Conservation (phyloP, 2,888 invertebrate genomes). For the Synanthedon myopaeformis region DNA sequence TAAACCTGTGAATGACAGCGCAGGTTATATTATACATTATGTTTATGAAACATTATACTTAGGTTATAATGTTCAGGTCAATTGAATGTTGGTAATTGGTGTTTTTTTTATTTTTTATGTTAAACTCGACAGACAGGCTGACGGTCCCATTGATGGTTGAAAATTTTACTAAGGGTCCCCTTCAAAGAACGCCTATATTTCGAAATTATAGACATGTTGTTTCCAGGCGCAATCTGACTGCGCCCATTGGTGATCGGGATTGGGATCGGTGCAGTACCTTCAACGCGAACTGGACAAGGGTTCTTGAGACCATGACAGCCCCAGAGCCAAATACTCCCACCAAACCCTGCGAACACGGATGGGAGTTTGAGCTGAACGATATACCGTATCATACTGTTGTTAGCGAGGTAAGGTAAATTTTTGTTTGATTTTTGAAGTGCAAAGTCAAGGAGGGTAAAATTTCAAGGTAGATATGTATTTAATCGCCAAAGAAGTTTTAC, state of each 20-base stretch:
- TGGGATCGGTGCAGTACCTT: constrained; percentile 50
- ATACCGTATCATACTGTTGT: constrained; percentile 56
- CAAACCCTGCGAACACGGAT: constrained; percentile 38
- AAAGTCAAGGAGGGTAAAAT: too few relatives aligned
- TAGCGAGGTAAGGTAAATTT: constrained; percentile 36
- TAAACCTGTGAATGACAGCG: not conserved
- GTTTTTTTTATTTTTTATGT: too few relatives aligned
- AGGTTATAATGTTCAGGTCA: too few relatives aligned
- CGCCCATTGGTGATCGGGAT: constrained; percentile 24
- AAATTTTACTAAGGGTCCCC: too few relatives aligned
- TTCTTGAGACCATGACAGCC: constrained; percentile 37
- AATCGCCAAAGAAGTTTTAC: too few relatives aligned
- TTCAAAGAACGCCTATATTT: too few relatives aligned
- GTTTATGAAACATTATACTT: not conserved
- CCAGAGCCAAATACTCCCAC: constrained; percentile 33
- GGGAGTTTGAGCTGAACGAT: constrained; percentile 54
- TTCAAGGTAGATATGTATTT: too few relatives aligned
- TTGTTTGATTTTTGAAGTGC: too few relatives aligned
- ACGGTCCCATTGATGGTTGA: too few relatives aligned
- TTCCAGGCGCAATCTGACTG: constrained; percentile 49
- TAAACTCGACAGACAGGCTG: too few relatives aligned
- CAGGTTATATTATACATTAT: not conserved
- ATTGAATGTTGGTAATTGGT: too few relatives aligned
- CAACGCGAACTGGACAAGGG: constrained; percentile 49
- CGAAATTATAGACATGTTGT: too few relatives aligned